Evolutionary conservation across 2,113 vertebrate genomes (phyloP).

Genomic region (Tetrao urogallus): DNA sequence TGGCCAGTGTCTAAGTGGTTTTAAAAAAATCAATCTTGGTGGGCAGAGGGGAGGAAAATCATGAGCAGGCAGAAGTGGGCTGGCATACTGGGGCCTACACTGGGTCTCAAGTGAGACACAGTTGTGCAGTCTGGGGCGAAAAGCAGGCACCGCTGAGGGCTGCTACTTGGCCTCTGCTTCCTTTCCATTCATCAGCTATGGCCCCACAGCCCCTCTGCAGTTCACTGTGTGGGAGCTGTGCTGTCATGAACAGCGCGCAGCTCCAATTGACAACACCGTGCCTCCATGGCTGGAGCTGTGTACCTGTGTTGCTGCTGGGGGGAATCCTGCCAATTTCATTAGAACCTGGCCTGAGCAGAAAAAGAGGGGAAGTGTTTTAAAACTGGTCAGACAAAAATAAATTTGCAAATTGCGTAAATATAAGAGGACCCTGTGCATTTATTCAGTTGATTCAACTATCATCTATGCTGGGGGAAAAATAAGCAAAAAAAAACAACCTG

Average conservation of each 20-base stretch:
- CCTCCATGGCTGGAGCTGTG: rapidly evolving
- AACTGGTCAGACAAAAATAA: background rate
- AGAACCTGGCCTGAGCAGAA: background rate
- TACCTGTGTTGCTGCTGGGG: background rate
- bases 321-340: background rate
- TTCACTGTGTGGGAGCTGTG: background rate
- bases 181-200: background rate
- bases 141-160: background rate
- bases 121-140: rapidly evolving
- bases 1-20: background rate
- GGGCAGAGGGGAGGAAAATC: rapidly evolving
- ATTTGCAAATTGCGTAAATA: background rate
- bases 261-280: background rate
- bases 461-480: background rate
- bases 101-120: background rate
- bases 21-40: background rate
- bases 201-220: background rate
- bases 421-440: background rate
- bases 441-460: background rate
- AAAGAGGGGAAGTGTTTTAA: background rate
- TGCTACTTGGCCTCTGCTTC: rapidly evolving
- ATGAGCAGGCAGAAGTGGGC: background rate
- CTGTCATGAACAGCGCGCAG: rapidly evolving
- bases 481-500: too few species aligned
- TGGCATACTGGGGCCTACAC: background rate